These are phyloP conservation scores for Hycleus phaleratus DNA, from an alignment of 1,140 invertebrate species.

Conservation along the genomic window DNA sequence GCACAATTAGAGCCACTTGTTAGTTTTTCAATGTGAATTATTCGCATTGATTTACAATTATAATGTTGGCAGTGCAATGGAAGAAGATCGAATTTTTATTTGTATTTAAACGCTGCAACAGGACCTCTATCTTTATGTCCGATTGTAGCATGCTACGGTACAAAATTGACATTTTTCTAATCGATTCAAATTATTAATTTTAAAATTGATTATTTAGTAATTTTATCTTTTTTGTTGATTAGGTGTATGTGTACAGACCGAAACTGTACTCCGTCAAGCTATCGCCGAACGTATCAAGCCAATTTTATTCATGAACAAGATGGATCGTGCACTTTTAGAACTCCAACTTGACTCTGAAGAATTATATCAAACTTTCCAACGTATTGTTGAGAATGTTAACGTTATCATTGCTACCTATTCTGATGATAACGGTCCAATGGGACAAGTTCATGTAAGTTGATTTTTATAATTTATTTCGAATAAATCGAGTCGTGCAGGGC, in stretches of 20 bases:
- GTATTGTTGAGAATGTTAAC: constrained; percentile 99
- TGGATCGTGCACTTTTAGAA: constrained; percentile 96
- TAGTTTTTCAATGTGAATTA: constrained; percentile 28
- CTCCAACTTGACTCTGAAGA: constrained; percentile 93
- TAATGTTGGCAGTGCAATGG: constrained; percentile 47
- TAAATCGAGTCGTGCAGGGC: background rate
- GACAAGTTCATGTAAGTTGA: constrained; percentile 78
- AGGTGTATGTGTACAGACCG: constrained; percentile 99
- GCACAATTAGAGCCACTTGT: constrained; percentile 45
- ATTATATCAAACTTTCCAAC: constrained; percentile 98
- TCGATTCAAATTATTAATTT: background rate
- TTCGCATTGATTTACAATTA: constrained; percentile 29
- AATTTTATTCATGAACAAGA: constrained; percentile 99
- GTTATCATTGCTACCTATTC: constrained; percentile 99
- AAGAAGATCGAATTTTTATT: constrained; percentile 41
- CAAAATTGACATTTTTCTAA: constrained; percentile 36
- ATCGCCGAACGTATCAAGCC: constrained; percentile 99
- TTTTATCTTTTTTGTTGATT: constrained; percentile 24
- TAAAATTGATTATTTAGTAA: background rate
- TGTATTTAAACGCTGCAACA: constrained; percentile 50
- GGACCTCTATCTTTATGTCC: constrained; percentile 62
- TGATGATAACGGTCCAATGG: constrained; percentile 97
- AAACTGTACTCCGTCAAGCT: constrained; percentile 97
- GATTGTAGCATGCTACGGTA: constrained; percentile 48
- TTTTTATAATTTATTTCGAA: background rate